Evolutionary conservation across 1,140 invertebrate genomes (phyloP).

Genomic region (Drosophila sturtevanti): DNA sequence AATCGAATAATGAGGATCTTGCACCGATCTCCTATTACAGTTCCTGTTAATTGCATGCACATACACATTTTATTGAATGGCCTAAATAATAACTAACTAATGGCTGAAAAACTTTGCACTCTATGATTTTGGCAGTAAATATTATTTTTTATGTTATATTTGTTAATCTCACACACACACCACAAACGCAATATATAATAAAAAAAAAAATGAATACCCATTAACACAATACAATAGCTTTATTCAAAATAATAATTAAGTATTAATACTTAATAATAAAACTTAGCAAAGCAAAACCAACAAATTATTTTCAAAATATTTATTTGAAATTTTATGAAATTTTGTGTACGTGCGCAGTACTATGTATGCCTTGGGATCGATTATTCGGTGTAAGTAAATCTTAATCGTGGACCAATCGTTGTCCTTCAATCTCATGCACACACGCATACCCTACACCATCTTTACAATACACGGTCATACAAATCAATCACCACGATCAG

Average conservation of each 20-base stretch:
- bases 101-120: slow-evolving; percentile 35
- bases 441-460: slow-evolving; percentile 21
- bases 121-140: slow-evolving; percentile 25
- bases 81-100: slow-evolving; percentile 1
- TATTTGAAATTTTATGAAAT: slow-evolving; percentile 64
- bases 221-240: slow-evolving; percentile 30
- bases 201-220: not conserved
- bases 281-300: slow-evolving; percentile 43
- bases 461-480: slow-evolving; percentile 9
- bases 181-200: not conserved
- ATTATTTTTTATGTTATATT: slow-evolving; percentile 18
- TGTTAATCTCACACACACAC: slow-evolving; percentile 31
- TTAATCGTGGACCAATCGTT: slow-evolving; percentile 37
- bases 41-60: not conserved
- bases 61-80: not conserved
- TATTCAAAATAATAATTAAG: slow-evolving; percentile 42
- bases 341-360: slow-evolving; percentile 85
- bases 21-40: not conserved
- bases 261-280: slow-evolving; percentile 31
- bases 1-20: not conserved
- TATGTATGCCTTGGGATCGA: slow-evolving; percentile 92
- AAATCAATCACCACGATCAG: not conserved
- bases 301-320: slow-evolving; percentile 60
- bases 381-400: slow-evolving; percentile 93
- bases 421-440: slow-evolving; percentile 8